Percentiles rank a stretch among this genome's conserved stretches.
Evolutionary conservation across 2,113 vertebrate species (phyloP).

Genomic region (Vulpes vulpes): DNA sequence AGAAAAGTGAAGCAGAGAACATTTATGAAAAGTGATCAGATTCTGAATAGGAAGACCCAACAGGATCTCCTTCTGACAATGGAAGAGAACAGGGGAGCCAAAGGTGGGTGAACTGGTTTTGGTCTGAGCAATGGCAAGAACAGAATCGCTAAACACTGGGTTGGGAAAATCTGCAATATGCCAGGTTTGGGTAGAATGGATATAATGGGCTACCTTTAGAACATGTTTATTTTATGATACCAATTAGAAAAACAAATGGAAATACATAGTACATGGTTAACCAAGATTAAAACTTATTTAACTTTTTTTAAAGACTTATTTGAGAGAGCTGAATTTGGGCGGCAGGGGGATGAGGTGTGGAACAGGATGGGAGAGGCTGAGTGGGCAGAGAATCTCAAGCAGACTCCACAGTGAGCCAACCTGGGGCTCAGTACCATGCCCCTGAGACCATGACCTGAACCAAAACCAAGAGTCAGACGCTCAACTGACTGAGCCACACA

Average conservation of each 20-base stretch:
- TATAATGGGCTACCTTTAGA: not conserved
- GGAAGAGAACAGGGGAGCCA: not conserved
- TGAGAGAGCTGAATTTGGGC: not conserved
- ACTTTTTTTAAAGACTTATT: not conserved
- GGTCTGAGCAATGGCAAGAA: not conserved
- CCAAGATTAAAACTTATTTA: not conserved
- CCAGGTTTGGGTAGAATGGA: not conserved
- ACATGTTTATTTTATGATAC: not conserved
- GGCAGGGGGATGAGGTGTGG: not conserved
- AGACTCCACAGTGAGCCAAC: not conserved
- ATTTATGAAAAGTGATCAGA: not conserved
- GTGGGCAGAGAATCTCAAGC: not conserved
- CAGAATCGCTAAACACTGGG: not conserved
- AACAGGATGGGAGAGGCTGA: accelerated
- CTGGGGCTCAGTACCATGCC: not conserved
- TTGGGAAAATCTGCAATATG: not conserved
- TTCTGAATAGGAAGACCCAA: not conserved
- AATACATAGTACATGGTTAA: not conserved
- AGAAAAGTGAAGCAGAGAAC: not conserved
- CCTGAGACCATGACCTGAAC: not conserved
- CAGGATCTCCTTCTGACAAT: not conserved
- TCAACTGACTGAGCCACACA: not conserved
- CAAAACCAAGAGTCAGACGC: not conserved
- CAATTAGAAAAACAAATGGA: not conserved
- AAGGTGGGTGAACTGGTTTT: not conserved